Evolutionary conservation across 1,140 invertebrate species (phyloP).

Genomic region (Nephila pilipes): DNA sequence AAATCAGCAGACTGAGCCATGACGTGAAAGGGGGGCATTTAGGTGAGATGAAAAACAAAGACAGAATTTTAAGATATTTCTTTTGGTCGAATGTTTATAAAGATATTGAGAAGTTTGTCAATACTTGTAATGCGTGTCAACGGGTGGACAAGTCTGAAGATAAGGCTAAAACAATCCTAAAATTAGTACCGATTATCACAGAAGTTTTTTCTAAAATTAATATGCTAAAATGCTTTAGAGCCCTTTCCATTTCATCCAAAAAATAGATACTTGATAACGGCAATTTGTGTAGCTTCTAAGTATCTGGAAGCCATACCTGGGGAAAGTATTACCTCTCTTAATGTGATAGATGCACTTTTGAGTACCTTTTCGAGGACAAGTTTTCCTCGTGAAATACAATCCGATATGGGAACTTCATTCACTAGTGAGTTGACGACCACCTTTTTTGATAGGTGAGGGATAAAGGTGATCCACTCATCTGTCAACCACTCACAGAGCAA

Average conservation of each 20-base stretch:
- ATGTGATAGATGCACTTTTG: not conserved
- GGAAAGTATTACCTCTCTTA: not conserved
- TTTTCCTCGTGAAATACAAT: not conserved
- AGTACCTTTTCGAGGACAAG: not conserved
- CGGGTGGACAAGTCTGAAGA: not conserved
- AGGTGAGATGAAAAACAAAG: too few relatives aligned
- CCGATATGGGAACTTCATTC: not conserved
- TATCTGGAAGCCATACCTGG: constrained; percentile 32
- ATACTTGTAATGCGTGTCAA: constrained; percentile 7
- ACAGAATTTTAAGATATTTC: too few relatives aligned
- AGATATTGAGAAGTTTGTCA: not conserved
- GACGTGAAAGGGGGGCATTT: too few relatives aligned
- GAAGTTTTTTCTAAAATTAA: not conserved
- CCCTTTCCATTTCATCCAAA: not conserved
- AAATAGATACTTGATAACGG: constrained; percentile 25
- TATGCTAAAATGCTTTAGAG: constrained; percentile 6
- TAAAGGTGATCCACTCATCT: not conserved
- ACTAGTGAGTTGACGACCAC: not conserved
- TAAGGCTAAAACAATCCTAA: not conserved
- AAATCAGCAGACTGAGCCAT: too few relatives aligned
- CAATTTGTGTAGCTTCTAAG: constrained; percentile 5
- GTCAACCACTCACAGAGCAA: not conserved
- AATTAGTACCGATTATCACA: too few relatives aligned
- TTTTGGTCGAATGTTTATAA: not conserved
- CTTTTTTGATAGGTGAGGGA: not conserved